A percentile compares a stretch with the other conserved stretches of the same genome.
Evolutionary conservation across 2,113 vertebrate species (phyloP).

Genomic region (Hypanus sabinus): DNA sequence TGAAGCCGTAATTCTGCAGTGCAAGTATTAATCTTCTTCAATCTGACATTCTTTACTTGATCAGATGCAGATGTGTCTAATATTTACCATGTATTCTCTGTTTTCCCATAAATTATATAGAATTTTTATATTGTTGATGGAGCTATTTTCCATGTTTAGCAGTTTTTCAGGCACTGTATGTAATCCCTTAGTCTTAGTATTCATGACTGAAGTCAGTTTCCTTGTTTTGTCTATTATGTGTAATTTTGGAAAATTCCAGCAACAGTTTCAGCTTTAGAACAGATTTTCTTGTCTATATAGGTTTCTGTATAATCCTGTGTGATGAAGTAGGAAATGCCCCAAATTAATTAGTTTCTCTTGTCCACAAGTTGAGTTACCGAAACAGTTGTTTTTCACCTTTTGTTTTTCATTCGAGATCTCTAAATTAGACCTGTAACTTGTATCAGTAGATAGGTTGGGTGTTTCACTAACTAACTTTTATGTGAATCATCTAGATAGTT

Average conservation of each 20-base stretch:
- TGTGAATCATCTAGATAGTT: background rate
- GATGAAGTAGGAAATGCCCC: background rate
- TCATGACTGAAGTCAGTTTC: background rate
- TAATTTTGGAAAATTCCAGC: conserved; percentile 11
- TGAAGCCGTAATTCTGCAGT: background rate
- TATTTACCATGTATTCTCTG: background rate
- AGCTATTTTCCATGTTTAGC: background rate
- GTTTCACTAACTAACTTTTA: background rate
- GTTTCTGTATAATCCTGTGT: background rate
- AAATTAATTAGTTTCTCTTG: background rate
- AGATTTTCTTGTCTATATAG: background rate
- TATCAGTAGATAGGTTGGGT: background rate
- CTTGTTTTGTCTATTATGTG: background rate
- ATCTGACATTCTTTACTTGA: conserved; percentile 20
- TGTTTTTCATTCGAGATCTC: background rate
- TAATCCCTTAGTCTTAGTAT: background rate
- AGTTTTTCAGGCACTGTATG: background rate
- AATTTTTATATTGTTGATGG: background rate
- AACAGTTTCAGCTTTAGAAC: background rate
- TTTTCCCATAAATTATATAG: background rate
- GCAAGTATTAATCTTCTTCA: conserved; percentile 4
- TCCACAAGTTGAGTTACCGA: background rate
- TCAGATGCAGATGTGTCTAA: conserved; percentile 1
- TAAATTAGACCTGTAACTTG: background rate
- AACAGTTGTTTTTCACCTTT: background rate